Conservation (phyloP, 64 coral and sea anemone genomes). For the Pocillopora verrucosa region DNA sequence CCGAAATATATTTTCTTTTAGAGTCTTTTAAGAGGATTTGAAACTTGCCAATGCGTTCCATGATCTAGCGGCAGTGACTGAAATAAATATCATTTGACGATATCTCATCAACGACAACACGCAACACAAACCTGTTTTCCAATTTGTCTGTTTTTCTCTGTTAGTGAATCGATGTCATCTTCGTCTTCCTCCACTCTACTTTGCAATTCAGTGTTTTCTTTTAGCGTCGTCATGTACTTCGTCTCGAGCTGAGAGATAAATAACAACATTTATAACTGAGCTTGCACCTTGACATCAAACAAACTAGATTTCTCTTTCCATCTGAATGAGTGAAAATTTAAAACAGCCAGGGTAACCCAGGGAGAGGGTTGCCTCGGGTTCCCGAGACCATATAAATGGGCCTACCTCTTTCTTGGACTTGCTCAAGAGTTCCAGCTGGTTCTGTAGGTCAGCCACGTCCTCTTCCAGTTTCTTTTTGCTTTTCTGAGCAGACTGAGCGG, state of each 20-base stretch:
- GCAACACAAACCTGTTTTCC: constrained; percentile 64
- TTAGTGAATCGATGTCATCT: constrained; percentile 86
- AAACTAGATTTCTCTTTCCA: too few species aligned
- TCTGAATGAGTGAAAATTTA: too few species aligned
- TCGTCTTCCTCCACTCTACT: constrained; percentile 94
- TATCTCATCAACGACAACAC: too few species aligned
- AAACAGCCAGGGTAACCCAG: too few species aligned
- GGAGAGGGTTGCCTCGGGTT: too few species aligned
- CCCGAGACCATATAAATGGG: too few species aligned
- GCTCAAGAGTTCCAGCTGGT: constrained; percentile 62
- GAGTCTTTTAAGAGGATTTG: too few species aligned
- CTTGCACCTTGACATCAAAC: background rate
- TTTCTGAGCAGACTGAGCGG: constrained; percentile 72
- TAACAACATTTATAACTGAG: background rate
- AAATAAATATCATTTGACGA: too few species aligned
- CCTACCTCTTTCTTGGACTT: constrained; percentile 84
- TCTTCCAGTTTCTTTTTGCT: constrained; percentile 81
- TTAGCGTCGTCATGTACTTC: constrained; percentile 70
- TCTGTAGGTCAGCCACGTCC: constrained; percentile 79
- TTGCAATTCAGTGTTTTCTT: constrained; percentile 80
- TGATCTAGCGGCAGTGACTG: too few species aligned
- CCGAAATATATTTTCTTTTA: too few species aligned
- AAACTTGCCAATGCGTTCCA: too few species aligned
- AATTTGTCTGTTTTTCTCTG: constrained; percentile 83
- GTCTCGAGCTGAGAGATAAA: constrained; percentile 68